Evolutionary conservation across 2,888 invertebrate genomes (phyloP).

Genomic region (Plagiodera versicolora): DNA sequence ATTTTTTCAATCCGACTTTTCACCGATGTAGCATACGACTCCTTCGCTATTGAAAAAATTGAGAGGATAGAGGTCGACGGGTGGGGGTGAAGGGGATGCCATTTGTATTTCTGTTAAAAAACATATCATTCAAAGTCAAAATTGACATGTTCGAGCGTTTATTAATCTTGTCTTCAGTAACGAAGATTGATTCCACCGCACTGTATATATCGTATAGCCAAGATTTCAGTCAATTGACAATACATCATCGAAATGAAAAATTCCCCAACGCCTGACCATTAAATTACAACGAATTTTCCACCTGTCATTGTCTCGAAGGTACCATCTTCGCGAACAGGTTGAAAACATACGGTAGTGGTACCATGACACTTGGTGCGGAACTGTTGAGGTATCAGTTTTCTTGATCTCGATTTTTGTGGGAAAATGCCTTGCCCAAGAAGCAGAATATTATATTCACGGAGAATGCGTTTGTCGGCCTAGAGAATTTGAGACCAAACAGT

Average conservation of each 20-base stretch:
- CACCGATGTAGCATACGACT: too few species aligned
- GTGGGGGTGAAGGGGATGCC: too few species aligned
- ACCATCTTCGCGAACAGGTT: slow-evolving; percentile 15
- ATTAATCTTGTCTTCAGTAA: too few species aligned
- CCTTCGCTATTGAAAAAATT: too few species aligned
- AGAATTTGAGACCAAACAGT: slow-evolving; percentile 12
- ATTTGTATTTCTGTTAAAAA: too few species aligned
- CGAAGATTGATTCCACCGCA: too few species aligned
- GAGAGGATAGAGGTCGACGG: too few species aligned
- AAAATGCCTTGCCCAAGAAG: slow-evolving; percentile 16
- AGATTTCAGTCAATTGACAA: too few species aligned
- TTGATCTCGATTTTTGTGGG: slow-evolving; percentile 24
- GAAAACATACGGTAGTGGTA: slow-evolving; percentile 1
- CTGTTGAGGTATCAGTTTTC: slow-evolving; percentile 19
- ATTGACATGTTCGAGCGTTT: too few species aligned
- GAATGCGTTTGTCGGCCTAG: slow-evolving; percentile 18
- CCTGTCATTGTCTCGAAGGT: slow-evolving; percentile 17
- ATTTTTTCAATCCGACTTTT: too few species aligned
- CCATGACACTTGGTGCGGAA: slow-evolving; percentile 16
- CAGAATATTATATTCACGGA: slow-evolving; percentile 17
- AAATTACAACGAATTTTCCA: slow-evolving; percentile 19
- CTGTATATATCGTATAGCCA: too few species aligned
- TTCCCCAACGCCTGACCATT: neutral
- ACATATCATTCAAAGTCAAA: too few species aligned
- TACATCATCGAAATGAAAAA: neutral